A percentile compares a stretch with the other conserved stretches of the same genome.
Evolutionary conservation across 2,797 vertebrate genomes (phyloP).

Genomic region (Lemur catta): DNA sequence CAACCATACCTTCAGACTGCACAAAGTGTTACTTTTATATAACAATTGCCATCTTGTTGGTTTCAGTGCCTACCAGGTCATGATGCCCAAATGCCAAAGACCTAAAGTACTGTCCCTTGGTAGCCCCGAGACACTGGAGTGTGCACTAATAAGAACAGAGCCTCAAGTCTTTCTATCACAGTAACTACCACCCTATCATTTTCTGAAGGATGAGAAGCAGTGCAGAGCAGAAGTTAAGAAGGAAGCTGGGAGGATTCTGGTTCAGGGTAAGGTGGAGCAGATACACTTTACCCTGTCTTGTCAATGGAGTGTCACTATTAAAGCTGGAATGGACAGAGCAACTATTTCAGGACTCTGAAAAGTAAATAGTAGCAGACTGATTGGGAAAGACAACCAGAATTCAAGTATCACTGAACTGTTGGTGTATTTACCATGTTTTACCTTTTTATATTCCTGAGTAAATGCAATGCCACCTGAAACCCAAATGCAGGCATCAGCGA

Average conservation of each 20-base stretch:
- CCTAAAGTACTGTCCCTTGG: background rate
- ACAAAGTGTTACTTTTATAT: background rate
- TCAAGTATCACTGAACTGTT: background rate
- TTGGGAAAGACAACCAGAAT: background rate
- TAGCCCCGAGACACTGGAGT: rapidly evolving
- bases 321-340: background rate
- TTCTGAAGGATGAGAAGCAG: background rate
- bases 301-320: background rate
- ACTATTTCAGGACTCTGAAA: background rate
- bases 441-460: background rate
- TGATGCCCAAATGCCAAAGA: background rate
- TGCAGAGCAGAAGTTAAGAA: background rate
- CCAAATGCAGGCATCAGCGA: background rate
- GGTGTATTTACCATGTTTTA: background rate
- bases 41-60: background rate
- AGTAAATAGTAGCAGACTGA: background rate
- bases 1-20: background rate
- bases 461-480: background rate
- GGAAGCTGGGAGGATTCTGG: background rate
- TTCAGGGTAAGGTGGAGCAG: background rate
- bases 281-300: background rate
- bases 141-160: background rate
- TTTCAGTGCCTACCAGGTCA: background rate
- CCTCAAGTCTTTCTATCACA: background rate
- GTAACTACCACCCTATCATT: background rate